phyloP scores from a whole-genome alignment of 2,797 vertebrate species.

The Siniperca scherzeri region DNA sequence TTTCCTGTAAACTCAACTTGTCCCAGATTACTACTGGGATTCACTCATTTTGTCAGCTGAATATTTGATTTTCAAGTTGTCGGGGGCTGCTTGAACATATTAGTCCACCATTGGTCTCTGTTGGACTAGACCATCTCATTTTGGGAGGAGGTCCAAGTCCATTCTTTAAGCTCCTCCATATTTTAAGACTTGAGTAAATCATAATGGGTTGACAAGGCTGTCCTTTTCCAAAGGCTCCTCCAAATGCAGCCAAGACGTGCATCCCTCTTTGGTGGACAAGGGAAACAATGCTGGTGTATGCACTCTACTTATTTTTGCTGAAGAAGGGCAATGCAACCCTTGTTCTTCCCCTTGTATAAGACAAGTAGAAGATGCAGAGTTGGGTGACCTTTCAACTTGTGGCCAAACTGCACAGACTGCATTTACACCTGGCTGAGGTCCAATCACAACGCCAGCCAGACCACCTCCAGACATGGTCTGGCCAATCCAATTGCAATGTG shows the following conservation, averaged over 20 bases:
- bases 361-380: neutral
- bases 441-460: neutral
- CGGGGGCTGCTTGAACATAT: neutral
- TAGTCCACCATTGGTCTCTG: neutral
- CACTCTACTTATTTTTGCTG: too few relatives aligned
- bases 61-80: neutral
- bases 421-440: neutral
- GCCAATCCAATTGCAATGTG: neutral
- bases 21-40: neutral
- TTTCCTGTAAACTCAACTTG: neutral
- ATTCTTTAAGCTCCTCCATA: neutral
- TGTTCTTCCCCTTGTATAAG: neutral
- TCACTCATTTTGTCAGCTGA: neutral
- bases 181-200: neutral
- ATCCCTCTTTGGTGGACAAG: too few relatives aligned
- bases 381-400: neutral
- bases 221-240: too few relatives aligned
- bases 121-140: neutral
- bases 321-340: too few relatives aligned
- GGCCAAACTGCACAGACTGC: neutral
- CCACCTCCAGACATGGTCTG: neutral
- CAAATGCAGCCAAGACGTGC: too few relatives aligned
- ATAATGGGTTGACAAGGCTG: neutral
- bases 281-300: too few relatives aligned
- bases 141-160: neutral